These are phyloP conservation scores for Andricus grossulariae DNA, from an alignment of 1,140 invertebrate species.

Conservation along the genomic window DNA sequence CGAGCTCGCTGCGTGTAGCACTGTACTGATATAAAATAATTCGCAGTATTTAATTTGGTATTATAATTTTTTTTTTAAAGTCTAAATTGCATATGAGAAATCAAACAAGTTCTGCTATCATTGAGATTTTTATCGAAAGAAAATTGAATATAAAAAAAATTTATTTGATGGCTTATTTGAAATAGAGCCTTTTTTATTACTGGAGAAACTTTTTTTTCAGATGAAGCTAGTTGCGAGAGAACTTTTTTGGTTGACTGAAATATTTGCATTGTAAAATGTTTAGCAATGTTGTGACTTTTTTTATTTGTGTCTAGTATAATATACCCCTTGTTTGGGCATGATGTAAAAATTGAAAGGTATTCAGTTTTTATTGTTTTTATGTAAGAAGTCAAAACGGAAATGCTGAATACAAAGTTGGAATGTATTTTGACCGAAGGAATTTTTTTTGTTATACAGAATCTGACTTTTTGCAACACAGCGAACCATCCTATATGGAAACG, in stretches of 20 bases:
- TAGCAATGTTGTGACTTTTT: constrained; percentile 71
- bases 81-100: constrained; percentile 1
- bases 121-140: too few relatives aligned
- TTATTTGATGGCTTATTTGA: too few relatives aligned
- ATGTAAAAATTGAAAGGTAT: constrained; percentile 65
- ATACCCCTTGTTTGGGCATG: constrained; percentile 74
- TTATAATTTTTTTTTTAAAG: constrained; percentile 12
- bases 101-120: constrained; percentile 31
- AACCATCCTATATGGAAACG: constrained; percentile 77
- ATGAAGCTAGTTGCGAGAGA: constrained; percentile 48
- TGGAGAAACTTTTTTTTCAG: background rate
- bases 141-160: too few relatives aligned
- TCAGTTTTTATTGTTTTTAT: constrained; percentile 63
- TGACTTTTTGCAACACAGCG: constrained; percentile 79
- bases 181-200: too few relatives aligned
- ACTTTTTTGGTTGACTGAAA: constrained; percentile 63
- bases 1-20: constrained; percentile 72
- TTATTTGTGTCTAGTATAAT: constrained; percentile 72
- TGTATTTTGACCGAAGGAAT: constrained; percentile 47
- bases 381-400: constrained; percentile 54
- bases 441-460: constrained; percentile 71
- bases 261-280: constrained; percentile 68
- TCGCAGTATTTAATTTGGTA: constrained; percentile 29
- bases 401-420: constrained; percentile 39
- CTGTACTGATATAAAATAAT: constrained; percentile 50